A percentile compares a stretch with the other conserved stretches of the same genome.
Evolutionary conservation across 2,113 vertebrate genomes (phyloP).

Genomic region (Erythrocercus mccallii): DNA sequence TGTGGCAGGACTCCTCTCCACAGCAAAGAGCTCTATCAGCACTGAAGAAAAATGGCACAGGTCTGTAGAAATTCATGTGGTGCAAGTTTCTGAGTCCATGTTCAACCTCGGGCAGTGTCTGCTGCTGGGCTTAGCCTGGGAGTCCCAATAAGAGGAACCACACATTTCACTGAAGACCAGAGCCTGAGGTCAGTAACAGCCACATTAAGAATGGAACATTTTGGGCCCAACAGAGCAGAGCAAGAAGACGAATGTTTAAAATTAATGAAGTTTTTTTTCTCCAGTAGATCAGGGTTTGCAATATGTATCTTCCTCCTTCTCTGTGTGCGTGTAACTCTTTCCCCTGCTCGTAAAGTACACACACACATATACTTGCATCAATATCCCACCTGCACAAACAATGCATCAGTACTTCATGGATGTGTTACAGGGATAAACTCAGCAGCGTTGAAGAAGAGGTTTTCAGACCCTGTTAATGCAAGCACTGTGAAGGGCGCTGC

Average conservation of each 20-base stretch:
- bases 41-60: not conserved
- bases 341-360: not conserved
- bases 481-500: not conserved
- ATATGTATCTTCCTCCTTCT: not conserved
- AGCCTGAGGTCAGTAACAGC: not conserved
- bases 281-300: not conserved
- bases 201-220: not conserved
- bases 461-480: not conserved
- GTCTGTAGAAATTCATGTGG: not conserved
- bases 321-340: not conserved
- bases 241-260: not conserved
- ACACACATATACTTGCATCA: not conserved
- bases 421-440: not conserved
- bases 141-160: not conserved
- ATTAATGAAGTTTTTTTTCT: not conserved
- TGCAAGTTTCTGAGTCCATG: not conserved
- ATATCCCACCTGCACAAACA: not conserved
- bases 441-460: not conserved
- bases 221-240: not conserved
- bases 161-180: not conserved
- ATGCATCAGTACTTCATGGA: not conserved
- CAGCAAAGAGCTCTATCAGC: not conserved
- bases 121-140: not conserved
- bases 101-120: not conserved
- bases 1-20: not conserved